phyloP scores from a whole-genome alignment of 1,140 invertebrate genomes.

The Agrypnia vestita region DNA sequence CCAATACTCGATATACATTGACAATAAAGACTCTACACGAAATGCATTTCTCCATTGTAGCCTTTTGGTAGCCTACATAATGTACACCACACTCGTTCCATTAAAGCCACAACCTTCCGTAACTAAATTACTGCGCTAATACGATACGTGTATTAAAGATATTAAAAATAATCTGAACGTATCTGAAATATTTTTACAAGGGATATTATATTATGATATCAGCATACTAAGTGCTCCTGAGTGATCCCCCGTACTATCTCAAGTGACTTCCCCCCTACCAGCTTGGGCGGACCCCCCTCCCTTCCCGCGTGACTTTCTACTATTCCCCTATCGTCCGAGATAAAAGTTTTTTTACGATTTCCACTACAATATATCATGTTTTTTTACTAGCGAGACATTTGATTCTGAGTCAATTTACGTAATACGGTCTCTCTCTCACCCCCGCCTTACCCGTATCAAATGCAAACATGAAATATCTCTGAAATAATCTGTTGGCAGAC shows the following conservation, averaged over 20 bases:
- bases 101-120: too few species aligned
- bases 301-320: neutral
- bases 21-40: too few species aligned
- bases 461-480: neutral
- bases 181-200: neutral
- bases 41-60: too few species aligned
- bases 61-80: too few species aligned
- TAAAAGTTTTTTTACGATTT: conserved; percentile 58
- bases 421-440: conserved; percentile 30
- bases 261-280: neutral
- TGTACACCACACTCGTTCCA: too few species aligned
- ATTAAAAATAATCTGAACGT: too few species aligned
- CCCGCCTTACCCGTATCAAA: neutral
- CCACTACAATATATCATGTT: conserved; percentile 58
- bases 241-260: too few species aligned
- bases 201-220: neutral
- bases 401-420: conserved; percentile 58
- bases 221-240: neutral
- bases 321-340: conserved; percentile 12
- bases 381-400: conserved; percentile 56
- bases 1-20: too few species aligned
- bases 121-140: too few species aligned
- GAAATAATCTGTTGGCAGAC: neutral
- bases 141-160: too few species aligned
- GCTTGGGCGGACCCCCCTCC: neutral